These are phyloP conservation scores for Dromiciops gliroides DNA, from an alignment of 2,113 vertebrate genomes.

Conservation along the genomic window DNA sequence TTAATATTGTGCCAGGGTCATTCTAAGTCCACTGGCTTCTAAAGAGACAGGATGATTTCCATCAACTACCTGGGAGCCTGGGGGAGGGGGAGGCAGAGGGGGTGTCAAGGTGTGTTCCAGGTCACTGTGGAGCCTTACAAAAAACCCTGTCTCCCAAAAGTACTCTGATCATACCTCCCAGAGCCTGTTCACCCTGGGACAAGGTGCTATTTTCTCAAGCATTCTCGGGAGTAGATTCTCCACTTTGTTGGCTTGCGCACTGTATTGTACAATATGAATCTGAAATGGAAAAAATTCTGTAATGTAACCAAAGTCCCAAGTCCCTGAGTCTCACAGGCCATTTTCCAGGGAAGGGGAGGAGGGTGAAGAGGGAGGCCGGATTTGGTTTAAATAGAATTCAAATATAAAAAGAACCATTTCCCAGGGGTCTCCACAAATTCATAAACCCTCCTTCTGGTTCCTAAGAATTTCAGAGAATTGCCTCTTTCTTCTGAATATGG, in stretches of 20 bases:
- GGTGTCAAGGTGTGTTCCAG: background rate
- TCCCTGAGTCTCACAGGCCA: background rate
- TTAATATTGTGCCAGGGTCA: background rate
- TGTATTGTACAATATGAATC: background rate
- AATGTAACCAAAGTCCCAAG: background rate
- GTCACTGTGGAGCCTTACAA: background rate
- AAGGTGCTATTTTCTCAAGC: background rate
- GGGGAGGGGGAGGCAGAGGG: background rate
- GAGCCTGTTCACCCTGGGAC: background rate
- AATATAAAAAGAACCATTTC: constrained; percentile 1
- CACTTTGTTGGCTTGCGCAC: background rate
- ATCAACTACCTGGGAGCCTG: background rate
- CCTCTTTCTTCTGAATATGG: background rate
- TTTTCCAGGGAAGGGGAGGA: background rate
- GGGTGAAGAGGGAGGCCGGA: background rate
- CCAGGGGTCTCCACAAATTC: background rate
- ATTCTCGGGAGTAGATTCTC: background rate
- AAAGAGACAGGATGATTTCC: background rate
- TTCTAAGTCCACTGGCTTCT: background rate
- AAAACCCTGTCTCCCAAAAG: background rate
- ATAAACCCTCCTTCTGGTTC: background rate
- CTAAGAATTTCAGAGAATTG: background rate
- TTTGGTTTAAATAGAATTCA: background rate
- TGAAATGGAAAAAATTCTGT: background rate
- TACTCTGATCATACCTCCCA: background rate